Base-by-base conservation (phyloP, 2,797 vertebrate species). In the Acomys russatus region DNA sequence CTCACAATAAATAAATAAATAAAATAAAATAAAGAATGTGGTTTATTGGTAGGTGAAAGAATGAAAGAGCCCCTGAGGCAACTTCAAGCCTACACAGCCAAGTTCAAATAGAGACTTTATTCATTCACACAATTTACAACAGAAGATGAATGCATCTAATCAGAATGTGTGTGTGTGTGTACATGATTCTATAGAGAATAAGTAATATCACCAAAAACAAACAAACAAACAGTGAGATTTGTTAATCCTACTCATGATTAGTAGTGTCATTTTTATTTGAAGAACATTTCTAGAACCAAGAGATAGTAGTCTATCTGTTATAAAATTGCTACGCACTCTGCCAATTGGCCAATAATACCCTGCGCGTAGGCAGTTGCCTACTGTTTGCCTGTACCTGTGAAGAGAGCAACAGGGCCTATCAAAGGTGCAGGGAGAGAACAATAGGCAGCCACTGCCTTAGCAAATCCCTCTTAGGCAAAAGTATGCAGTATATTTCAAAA, bases 111-210 rank as follows among this genome's bases (percentile, higher is more conserved):
- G 33, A 94, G 12, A 88, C 59, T 44, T 91, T 80, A 96, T 73
- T 92, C 80, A 94, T 71, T 88, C 33, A 91, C 92, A 66, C 54
- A 93, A 94, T 54, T 84, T 63, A 91, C 35, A 76, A 94, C 33
- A 87, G 49, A 95, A 78, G 61, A 95, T 84, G 5, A 85, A 96
- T 66, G 15, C 90, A 4, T 90, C 17, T 88, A 95, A 73, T 94
- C 71, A 92, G 79, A 74, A 92, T 44, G 59, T 56, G 54, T 14
- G 54, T 14, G 54, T 56, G 54, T 56, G 54, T 56, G 54, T 56
- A 35, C 78, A 33, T 33, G 18, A 95, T 90, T 96, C 87, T 91
- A 96, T 1, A 94, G 59, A 90, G 78, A 2, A 7, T 28, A 94
- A 84, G 93, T 92, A 77, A 93, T 92, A 44, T 83, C 82, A 70